Evolutionary conservation across 2,888 invertebrate species (phyloP).

Genomic region (Cecidostiba fungosa): DNA sequence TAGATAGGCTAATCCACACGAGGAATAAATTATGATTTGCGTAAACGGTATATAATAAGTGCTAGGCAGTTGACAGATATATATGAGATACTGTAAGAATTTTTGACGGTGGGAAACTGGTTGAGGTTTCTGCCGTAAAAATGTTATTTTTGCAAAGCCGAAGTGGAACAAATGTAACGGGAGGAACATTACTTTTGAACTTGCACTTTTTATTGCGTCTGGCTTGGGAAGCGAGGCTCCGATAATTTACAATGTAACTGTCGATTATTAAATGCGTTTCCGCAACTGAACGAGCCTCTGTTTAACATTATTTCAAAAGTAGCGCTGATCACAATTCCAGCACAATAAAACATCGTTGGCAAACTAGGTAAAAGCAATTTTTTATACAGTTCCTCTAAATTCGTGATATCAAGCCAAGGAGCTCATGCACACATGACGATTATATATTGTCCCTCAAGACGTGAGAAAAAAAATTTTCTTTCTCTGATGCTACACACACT

Average conservation of each 20-base stretch:
- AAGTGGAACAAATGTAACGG: constrained; percentile 3
- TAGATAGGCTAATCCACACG: no score
- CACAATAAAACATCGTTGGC: no score
- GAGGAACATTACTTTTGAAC: not conserved
- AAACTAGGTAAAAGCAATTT: not conserved
- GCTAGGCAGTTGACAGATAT: no score
- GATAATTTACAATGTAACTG: constrained; percentile 4
- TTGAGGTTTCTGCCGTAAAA: not conserved
- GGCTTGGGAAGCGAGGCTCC: not conserved
- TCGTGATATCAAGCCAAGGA: not conserved
- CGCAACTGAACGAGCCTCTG: not conserved
- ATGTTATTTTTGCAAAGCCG: not conserved
- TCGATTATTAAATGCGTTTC: not conserved
- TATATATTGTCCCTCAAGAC: not conserved
- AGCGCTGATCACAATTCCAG: no score
- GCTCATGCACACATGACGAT: not conserved
- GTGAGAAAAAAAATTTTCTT: not conserved
- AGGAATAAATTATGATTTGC: no score
- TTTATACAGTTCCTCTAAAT: not conserved
- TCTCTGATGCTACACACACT: not conserved
- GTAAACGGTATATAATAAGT: no score
- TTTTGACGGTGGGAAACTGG: no score
- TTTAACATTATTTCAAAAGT: no score
- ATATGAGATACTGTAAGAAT: no score
- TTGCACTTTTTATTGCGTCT: not conserved